Evolutionary conservation across 1,140 invertebrate species (phyloP).

Genomic region (Drosophila auraria): DNA sequence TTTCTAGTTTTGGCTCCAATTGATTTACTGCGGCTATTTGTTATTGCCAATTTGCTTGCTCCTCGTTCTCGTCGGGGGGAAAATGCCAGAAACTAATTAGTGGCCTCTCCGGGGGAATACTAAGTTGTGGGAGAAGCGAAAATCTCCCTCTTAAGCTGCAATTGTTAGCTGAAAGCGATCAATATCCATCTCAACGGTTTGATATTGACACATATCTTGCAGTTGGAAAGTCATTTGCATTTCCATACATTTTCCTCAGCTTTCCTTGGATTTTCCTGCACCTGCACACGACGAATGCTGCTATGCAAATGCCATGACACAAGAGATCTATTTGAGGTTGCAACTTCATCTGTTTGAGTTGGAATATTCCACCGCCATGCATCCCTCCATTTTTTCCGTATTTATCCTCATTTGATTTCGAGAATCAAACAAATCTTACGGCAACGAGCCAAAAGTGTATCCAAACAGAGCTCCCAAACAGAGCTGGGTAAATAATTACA

Average conservation of each 20-base stretch:
- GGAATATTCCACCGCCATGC: slow-evolving; percentile 3
- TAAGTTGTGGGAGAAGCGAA: not conserved
- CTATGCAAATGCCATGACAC: slow-evolving; percentile 35
- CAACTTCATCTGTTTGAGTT: slow-evolving; percentile 32
- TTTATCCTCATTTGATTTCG: slow-evolving; percentile 27
- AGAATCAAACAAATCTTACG: slow-evolving; percentile 26
- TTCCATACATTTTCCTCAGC: slow-evolving; percentile 10
- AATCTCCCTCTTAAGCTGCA: not conserved
- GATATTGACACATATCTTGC: slow-evolving; percentile 14
- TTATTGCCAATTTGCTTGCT: slow-evolving; percentile 28
- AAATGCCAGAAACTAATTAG: slow-evolving; percentile 37
- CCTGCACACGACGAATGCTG: slow-evolving; percentile 24
- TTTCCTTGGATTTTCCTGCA: slow-evolving; percentile 22
- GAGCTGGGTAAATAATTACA: slow-evolving; percentile 41
- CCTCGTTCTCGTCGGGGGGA: not conserved
- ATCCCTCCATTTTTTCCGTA: not conserved
- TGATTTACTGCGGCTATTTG: slow-evolving; percentile 63
- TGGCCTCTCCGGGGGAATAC: not conserved
- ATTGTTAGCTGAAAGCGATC: not conserved
- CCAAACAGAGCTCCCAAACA: slow-evolving; percentile 12
- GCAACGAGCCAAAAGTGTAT: slow-evolving; percentile 16
- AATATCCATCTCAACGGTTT: slow-evolving; percentile 28
- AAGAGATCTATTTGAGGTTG: slow-evolving; percentile 30
- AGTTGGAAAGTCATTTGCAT: slow-evolving; percentile 21
- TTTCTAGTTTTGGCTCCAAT: slow-evolving; percentile 60